A percentile compares a stretch with the other conserved stretches of the same genome.
Conservation (phyloP, 2,888 invertebrate genomes). For the Baronia brevicornis region DNA sequence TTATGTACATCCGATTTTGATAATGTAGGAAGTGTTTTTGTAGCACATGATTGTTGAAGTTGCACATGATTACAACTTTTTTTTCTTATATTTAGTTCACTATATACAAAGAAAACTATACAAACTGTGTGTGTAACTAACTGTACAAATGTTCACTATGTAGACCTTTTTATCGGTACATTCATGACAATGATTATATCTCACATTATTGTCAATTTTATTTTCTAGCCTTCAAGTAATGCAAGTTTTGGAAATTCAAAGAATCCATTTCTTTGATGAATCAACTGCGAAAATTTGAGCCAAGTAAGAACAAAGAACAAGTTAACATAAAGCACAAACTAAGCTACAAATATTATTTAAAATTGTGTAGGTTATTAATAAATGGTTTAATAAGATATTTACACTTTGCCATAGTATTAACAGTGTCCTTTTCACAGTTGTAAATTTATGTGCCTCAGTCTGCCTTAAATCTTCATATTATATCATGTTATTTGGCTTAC, state of each 20-base stretch:
- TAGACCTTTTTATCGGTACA: too few species aligned
- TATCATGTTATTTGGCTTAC: constrained; percentile 27
- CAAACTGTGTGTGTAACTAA: too few species aligned
- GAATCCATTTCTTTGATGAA: constrained; percentile 65
- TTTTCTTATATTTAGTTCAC: constrained; percentile 19
- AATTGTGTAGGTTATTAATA: constrained; percentile 37
- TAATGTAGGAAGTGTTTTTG: constrained; percentile 23
- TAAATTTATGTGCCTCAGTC: constrained; percentile 57
- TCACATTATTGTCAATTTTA: too few species aligned
- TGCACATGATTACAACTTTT: constrained; percentile 19
- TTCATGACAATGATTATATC: too few species aligned
- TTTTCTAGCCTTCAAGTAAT: constrained; percentile 54
- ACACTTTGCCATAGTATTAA: constrained; percentile 44
- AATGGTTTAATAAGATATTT: constrained; percentile 42
- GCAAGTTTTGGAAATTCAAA: constrained; percentile 58
- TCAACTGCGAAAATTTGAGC: constrained; percentile 22
- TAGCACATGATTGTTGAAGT: constrained; percentile 6
- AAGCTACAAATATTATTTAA: constrained; percentile 61
- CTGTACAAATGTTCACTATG: too few species aligned
- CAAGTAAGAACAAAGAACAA: constrained; percentile 50
- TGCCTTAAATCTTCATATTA: constrained; percentile 46
- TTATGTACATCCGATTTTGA: constrained; percentile 18
- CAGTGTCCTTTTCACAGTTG: constrained; percentile 31
- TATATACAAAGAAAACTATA: too few species aligned
- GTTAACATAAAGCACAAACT: constrained; percentile 65